Conservation (phyloP, 1,140 invertebrate species). For the Dendrolimus punctatus region DNA sequence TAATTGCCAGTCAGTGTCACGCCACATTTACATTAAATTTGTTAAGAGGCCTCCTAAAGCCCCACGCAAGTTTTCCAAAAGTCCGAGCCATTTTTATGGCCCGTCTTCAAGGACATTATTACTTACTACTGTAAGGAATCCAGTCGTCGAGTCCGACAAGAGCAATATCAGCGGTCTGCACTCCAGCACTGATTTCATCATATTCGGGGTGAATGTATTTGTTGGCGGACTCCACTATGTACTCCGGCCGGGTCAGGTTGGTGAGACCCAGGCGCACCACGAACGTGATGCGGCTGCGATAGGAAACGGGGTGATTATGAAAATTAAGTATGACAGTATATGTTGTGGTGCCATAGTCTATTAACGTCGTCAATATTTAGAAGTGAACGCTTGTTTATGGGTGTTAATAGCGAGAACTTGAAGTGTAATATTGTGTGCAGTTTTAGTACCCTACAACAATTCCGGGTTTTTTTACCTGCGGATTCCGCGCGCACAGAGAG, state of each 20-base stretch:
- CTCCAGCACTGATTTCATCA: slow-evolving; percentile 17
- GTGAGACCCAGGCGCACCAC: slow-evolving; percentile 28
- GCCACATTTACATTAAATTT: no score
- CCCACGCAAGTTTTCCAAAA: no score
- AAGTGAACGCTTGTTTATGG: no score
- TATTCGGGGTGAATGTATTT: slow-evolving; percentile 22
- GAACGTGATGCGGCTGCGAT: slow-evolving; percentile 22
- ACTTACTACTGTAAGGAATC: slow-evolving; percentile 21
- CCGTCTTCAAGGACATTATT: background rate
- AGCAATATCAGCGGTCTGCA: slow-evolving; percentile 30
- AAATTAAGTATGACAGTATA: background rate
- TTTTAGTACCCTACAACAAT: no score
- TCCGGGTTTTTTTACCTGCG: no score
- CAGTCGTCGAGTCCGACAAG: slow-evolving; percentile 17
- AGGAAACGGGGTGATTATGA: background rate
- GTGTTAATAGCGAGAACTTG: no score
- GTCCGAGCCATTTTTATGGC: no score
- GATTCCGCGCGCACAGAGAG: no score
- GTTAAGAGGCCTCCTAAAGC: no score
- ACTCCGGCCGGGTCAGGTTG: slow-evolving; percentile 20
- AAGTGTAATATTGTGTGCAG: no score
- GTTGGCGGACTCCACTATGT: slow-evolving; percentile 17
- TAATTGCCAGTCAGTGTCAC: no score
- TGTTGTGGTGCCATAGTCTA: background rate
- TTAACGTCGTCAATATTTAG: no score